Evolutionary conservation across 2,888 invertebrate genomes (phyloP), one percentile per base, ranked within the genome.

Genomic region (Cheilosia vernalis): DNA sequence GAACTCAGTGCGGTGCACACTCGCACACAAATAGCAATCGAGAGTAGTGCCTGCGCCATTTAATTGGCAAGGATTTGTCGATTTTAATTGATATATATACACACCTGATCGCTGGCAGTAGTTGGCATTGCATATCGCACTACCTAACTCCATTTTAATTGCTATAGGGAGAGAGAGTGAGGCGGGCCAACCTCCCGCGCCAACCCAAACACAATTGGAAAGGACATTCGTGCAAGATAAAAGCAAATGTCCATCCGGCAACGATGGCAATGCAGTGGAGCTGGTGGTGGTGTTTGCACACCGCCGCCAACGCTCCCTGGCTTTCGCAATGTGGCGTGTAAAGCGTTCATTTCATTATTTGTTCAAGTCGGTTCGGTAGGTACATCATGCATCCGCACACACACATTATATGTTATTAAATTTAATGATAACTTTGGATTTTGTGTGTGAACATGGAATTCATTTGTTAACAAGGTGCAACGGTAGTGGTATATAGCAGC

Each of bases 371-470:
- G 64, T 74, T 76, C 74, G 53, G 64, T 74, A 24, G 53, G 64
- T 74, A 24, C 74, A 80, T 84, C 84, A 70, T 69, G 74, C 69
- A 74, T 79, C 56, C 79, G 55, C 53, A 74, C 58, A 73, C 55
- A 49, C 44, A 70, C 58, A 82, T 51, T 70, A 81, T 66, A 80
- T 85, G 67, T 81, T 85, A 85, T 85, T 85, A 86, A 82, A 86
- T 78, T 82, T 86, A 86, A 86, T 86, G 82, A 86, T 86, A 82
- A 78, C 67, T 73, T 82, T 82, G 69, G 69, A 78, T 79, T 88
- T 88, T 89, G 89, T 91, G 92, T 91, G 91, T 91, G 91, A 91
- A 91, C 91, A 91, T 90, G 90, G 89, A 90, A 90, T 90, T 90
- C 91, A 90, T 91, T 91, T 91, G 92, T 91, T 91, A 91, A 91